A percentile compares a stretch with the other conserved stretches of the same genome.
phyloP scores from a whole-genome alignment of 2,797 vertebrate genomes.

The Graptemys geographica region DNA sequence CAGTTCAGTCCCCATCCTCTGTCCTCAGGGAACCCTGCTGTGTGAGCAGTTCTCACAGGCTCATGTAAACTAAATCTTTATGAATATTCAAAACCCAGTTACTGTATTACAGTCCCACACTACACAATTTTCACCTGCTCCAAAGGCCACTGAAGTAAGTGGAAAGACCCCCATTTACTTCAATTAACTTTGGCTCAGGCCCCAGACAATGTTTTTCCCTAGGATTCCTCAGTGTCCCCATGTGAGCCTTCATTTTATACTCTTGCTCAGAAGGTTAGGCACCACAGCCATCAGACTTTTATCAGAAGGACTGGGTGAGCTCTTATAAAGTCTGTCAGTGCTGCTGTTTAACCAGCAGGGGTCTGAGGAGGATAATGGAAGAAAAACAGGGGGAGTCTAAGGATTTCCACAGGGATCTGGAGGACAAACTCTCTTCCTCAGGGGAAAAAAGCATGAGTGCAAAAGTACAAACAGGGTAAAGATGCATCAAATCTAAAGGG shows the following conservation, averaged over 20 bases:
- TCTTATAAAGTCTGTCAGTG: slow-evolving; percentile 1
- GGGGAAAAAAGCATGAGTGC: not conserved
- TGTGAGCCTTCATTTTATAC: not conserved
- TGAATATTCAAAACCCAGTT: not conserved
- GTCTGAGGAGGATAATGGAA: not conserved
- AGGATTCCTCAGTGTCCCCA: not conserved
- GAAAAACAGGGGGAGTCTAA: not conserved
- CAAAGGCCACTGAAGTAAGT: not conserved
- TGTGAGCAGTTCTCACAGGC: not conserved
- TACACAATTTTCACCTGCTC: not conserved
- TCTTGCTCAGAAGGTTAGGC: slow-evolving; percentile 6
- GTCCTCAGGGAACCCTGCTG: not conserved
- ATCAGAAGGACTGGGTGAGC: not conserved
- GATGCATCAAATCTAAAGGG: not conserved
- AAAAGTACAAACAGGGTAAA: not conserved
- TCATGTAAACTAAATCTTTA: not conserved
- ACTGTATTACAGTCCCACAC: not conserved
- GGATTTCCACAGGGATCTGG: not conserved
- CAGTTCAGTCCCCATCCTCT: not conserved
- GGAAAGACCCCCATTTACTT: not conserved
- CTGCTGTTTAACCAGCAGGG: not conserved
- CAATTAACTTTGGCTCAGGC: not conserved
- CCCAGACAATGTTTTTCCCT: not conserved
- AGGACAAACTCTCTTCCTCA: not conserved
- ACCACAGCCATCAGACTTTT: not conserved